Evolutionary conservation across 2,888 invertebrate genomes (phyloP).

Genomic region (Synanthedon tipuliformis): DNA sequence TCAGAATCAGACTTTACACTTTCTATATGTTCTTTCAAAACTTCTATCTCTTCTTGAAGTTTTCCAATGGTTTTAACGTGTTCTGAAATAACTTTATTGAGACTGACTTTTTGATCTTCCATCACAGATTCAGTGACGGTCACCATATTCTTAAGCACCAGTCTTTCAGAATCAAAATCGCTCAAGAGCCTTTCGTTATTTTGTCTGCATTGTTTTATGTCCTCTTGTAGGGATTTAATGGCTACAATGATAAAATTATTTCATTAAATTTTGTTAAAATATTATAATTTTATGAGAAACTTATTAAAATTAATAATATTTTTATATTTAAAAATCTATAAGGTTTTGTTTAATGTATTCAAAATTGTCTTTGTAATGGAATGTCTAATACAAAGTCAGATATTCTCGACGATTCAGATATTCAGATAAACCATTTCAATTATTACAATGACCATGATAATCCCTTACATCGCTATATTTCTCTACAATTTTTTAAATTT

Average conservation of each 20-base stretch:
- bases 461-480: too few relatives aligned
- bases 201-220: conserved; percentile 26
- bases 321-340: too few relatives aligned
- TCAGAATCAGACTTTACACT: not conserved
- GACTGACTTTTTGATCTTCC: conserved; percentile 38
- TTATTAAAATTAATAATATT: too few relatives aligned
- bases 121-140: conserved; percentile 45
- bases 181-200: conserved; percentile 32
- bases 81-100: conserved; percentile 26
- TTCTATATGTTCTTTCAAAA: conserved; percentile 7
- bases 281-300: too few relatives aligned
- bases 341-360: too few relatives aligned
- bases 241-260: conserved; percentile 15
- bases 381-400: too few relatives aligned
- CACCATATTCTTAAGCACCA: conserved; percentile 42
- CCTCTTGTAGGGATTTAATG: conserved; percentile 31
- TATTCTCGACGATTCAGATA: too few relatives aligned
- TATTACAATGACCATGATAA: too few relatives aligned
- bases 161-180: conserved; percentile 43
- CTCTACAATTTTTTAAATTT: too few relatives aligned
- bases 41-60: conserved; percentile 6
- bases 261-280: too few relatives aligned
- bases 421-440: too few relatives aligned
- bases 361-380: too few relatives aligned
- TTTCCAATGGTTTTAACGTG: conserved; percentile 14